Base-by-base conservation (phyloP, 2,113 vertebrate species). In the Zapornia atra region DNA sequence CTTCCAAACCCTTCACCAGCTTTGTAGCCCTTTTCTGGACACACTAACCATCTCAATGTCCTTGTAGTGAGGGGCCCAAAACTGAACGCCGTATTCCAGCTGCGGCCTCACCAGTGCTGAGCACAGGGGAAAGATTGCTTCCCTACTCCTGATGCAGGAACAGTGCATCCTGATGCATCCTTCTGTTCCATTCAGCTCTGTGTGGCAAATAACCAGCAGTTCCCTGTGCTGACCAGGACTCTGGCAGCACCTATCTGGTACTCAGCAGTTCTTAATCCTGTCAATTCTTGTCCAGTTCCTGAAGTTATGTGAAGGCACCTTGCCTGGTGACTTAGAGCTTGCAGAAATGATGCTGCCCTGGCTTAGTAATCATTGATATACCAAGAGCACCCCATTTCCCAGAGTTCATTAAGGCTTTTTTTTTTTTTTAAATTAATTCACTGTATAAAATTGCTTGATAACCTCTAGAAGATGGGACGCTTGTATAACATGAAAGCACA, bases 161-260 rank as follows among this genome's bases (percentile, higher is more conserved):
- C 44, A 44, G 16, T 44, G 44, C 44, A 44, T 44, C 44, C 44
- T 44, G 44, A 46, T 46, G 44, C 44, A 46, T 46, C 44, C 44
- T 46, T 46, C 44, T 0, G 4, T 50, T 65, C 7, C 2, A 1
- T 71, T 53, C 33, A 12, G 48, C 29, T 42, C 42, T 31, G 42
- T 0, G 1, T 38, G 36, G 69, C 11, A 33, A 64, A 19, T 18
- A 46, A 8, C 61, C 15, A 20, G 68, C 57, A 13, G 29, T 36
- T 56, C 14, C 6, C 46, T 28, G 71, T 57, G 56, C 72, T 6
- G 0, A 1, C 1, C 28, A 1, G 38, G 44, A 4, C 38, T 16
- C 42, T 31, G 31, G 1, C 22, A 7, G 42, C 61, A 15, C 69
- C 15, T 2, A 0, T 5, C n/a, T 29, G 8, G 5, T 29, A 3